Evolutionary conservation across 2,888 invertebrate genomes (phyloP).

Genomic region (Macrosoma leucophasiata): DNA sequence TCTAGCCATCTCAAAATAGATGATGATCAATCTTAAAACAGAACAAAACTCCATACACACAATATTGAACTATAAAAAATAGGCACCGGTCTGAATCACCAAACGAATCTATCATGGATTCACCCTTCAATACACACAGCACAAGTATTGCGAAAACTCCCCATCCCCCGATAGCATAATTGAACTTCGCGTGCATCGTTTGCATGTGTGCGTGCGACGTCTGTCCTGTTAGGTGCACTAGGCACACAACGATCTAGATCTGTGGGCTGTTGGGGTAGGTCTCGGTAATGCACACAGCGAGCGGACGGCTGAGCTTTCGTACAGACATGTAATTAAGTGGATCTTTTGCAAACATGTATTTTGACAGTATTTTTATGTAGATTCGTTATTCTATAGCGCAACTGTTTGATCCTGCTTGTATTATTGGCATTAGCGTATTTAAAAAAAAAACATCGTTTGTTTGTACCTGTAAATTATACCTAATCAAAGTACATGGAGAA

Average conservation of each 20-base stretch:
- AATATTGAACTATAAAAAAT: no score
- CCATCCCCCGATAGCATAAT: conserved; percentile 43
- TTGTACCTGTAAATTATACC: no score
- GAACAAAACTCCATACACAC: no score
- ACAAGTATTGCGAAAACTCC: conserved; percentile 23
- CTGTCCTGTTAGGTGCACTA: conserved; percentile 29
- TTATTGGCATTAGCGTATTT: no score
- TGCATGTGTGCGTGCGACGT: conserved; percentile 36
- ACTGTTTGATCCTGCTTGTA: conserved; percentile 8
- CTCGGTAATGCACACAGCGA: no score
- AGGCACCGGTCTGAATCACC: conserved; percentile 27
- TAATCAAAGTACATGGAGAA: no score
- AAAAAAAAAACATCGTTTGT: no score
- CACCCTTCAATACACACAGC: conserved; percentile 17
- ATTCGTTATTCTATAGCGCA: conserved; percentile 14
- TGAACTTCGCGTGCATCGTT: conserved; percentile 39
- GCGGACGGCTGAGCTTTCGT: no score
- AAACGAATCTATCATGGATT: conserved; percentile 24
- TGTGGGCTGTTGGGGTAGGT: conserved; percentile 28
- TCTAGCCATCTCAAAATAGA: no score
- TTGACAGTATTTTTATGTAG: conserved; percentile 11
- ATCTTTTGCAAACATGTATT: no score
- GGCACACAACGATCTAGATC: conserved; percentile 37
- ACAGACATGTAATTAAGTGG: no score
- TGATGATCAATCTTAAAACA: no score